Evolutionary conservation across 2,888 invertebrate genomes (phyloP).

Genomic region (Drosophila setosimentum): DNA sequence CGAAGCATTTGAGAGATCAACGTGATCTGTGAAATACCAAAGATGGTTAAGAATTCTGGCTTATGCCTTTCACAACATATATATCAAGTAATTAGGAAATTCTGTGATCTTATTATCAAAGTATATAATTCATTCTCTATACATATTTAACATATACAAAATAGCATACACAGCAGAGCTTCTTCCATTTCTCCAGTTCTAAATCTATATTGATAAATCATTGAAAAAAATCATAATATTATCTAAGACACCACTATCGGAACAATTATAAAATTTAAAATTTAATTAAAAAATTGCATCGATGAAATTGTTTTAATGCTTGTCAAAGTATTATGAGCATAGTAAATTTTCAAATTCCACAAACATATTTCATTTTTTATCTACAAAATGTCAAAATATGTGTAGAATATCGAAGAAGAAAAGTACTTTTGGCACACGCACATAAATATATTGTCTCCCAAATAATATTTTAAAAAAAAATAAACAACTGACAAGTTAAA

Average conservation of each 20-base stretch:
- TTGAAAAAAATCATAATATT: neutral
- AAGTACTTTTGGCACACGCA: neutral
- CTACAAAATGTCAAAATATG: neutral
- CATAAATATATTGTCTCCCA: neutral
- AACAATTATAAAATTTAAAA: neutral
- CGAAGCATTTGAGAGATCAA: slow-evolving; percentile 22
- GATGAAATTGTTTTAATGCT: neutral
- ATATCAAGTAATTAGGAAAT: neutral
- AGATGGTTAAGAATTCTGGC: neutral
- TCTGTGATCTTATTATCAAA: neutral
- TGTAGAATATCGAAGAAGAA: neutral
- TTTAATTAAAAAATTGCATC: neutral
- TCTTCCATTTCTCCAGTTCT: neutral
- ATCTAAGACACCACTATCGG: neutral
- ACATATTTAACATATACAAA: neutral
- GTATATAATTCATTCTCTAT: neutral
- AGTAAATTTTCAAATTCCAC: neutral
- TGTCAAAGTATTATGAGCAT: neutral
- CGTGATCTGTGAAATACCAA: slow-evolving; percentile 26
- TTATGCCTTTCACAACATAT: neutral
- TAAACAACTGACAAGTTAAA: neutral
- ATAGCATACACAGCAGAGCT: neutral
- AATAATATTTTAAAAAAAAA: neutral
- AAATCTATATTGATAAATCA: neutral
- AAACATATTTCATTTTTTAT: neutral